Evolutionary conservation across 2,113 vertebrate genomes (phyloP).

Genomic region (Aspiorhynchus laticeps): DNA sequence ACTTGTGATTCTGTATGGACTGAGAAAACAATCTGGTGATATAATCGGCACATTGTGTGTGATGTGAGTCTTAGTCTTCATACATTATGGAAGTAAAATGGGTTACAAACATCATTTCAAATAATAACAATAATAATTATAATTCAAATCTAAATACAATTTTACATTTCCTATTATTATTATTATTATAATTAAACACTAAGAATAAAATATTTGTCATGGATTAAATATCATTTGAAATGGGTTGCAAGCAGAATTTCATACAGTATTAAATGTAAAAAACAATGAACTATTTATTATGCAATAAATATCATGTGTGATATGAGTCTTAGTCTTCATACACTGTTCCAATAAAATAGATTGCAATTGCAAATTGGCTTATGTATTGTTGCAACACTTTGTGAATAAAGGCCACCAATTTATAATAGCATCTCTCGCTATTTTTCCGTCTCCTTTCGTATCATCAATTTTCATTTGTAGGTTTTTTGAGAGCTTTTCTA

Average conservation of each 20-base stretch:
- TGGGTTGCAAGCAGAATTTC: too few species aligned
- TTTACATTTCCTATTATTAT: too few species aligned
- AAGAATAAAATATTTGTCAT: too few species aligned
- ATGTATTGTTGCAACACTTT: not conserved
- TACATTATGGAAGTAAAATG: not conserved
- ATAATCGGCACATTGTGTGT: not conserved
- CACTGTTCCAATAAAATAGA: not conserved
- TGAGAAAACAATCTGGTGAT: not conserved
- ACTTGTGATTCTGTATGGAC: not conserved
- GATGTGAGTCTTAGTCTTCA: not conserved
- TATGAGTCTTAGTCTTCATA: not conserved
- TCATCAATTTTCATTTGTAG: slow-evolving; percentile 70
- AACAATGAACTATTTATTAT: not conserved
- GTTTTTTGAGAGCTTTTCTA: slow-evolving; percentile 56
- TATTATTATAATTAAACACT: too few species aligned
- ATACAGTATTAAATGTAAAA: too few species aligned
- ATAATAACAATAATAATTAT: not conserved
- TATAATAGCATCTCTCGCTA: slow-evolving; percentile 37
- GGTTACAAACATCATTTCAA: not conserved
- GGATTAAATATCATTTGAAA: too few species aligned
- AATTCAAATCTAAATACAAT: too few species aligned
- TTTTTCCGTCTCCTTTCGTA: slow-evolving; percentile 34
- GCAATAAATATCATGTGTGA: not conserved
- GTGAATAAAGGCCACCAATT: not conserved
- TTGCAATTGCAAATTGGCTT: not conserved